A percentile compares a stretch with the other conserved stretches of the same genome.
Evolutionary conservation across 2,113 vertebrate genomes (phyloP).

Genomic region (human (Homo sapiens)): DNA sequence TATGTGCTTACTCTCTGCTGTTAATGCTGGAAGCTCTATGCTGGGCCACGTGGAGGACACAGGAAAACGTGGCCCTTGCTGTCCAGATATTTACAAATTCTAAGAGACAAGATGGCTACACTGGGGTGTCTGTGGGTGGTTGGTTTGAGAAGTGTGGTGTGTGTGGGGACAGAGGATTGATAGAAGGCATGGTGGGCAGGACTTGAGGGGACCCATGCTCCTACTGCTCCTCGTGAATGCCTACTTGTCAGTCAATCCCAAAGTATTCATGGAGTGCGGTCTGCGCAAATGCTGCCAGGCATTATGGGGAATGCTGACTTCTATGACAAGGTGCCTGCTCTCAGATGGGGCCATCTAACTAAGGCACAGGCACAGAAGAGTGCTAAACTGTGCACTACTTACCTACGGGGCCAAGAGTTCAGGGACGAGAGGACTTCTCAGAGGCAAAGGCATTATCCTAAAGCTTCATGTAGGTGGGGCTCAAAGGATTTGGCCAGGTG

Average conservation of each 20-base stretch:
- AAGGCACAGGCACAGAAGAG: background rate
- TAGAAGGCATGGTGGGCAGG: background rate
- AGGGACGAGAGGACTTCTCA: background rate
- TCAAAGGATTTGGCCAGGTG: constrained; percentile 1
- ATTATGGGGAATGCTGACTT: background rate
- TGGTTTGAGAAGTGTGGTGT: background rate
- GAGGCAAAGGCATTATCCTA: background rate
- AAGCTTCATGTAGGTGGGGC: background rate
- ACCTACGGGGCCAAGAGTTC: background rate
- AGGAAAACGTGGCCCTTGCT: constrained; percentile 26
- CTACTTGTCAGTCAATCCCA: background rate
- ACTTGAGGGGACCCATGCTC: background rate
- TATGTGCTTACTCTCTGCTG: constrained; percentile 48
- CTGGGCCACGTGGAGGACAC: background rate
- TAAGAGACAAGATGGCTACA: constrained; percentile 24
- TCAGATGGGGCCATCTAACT: background rate
- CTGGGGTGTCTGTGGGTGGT: background rate
- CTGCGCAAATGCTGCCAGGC: background rate
- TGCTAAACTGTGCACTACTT: background rate
- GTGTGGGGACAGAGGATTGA: background rate
- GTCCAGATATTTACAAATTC: constrained; percentile 28
- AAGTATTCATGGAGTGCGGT: background rate
- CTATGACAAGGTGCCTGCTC: background rate
- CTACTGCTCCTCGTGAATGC: background rate
- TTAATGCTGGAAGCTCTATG: constrained; percentile 23